phyloP scores from a whole-genome alignment of 2,113 vertebrate genomes.

The Serilophus lunatus region DNA sequence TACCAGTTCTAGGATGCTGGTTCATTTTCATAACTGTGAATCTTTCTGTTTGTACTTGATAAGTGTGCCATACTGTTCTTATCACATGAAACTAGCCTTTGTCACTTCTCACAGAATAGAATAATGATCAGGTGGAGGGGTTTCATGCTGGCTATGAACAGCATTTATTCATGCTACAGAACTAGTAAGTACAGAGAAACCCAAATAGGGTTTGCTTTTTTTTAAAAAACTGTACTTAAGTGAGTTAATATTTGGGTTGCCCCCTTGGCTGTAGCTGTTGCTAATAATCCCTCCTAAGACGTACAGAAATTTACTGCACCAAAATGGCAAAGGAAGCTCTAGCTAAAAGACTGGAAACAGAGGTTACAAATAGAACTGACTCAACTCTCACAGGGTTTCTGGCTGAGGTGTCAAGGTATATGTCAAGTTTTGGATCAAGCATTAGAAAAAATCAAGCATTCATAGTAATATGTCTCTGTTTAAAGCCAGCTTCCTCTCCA shows the following conservation, averaged over 20 bases:
- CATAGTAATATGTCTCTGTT: not conserved
- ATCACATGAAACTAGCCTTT: not conserved
- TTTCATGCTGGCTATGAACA: not conserved
- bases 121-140: not conserved
- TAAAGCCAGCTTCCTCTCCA: not conserved
- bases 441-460: not conserved
- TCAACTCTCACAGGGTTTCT: not conserved
- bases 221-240: not conserved
- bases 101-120: not conserved
- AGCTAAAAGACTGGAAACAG: not conserved
- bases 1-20: not conserved
- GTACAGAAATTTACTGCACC: not conserved
- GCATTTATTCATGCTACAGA: not conserved
- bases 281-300: not conserved
- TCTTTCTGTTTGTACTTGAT: not conserved
- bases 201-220: constrained; percentile 24
- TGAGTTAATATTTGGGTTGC: not conserved
- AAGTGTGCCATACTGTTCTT: not conserved
- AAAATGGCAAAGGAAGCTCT: not conserved
- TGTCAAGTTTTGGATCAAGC: no score
- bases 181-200: not conserved
- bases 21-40: not conserved
- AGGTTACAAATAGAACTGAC: not conserved
- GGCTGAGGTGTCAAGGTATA: not conserved
- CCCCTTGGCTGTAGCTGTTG: not conserved